These are phyloP conservation scores for Bambusicola thoracicus DNA, from an alignment of 2,113 vertebrate genomes.

Conservation along the genomic window DNA sequence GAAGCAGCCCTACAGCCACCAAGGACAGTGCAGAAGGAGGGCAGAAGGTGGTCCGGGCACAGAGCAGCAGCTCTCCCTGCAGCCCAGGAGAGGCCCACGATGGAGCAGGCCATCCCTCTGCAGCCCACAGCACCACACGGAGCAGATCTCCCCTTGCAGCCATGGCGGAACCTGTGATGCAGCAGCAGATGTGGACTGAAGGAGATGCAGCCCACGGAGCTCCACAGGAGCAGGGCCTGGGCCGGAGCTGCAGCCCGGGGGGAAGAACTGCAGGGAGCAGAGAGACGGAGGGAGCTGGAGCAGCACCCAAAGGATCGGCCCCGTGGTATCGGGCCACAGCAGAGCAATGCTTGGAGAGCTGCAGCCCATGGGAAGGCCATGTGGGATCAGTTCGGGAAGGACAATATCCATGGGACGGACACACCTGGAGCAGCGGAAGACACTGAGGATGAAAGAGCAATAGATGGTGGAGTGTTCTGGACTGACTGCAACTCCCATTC, in stretches of 20 bases:
- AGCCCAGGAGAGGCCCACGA: neutral
- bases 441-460: neutral
- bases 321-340: neutral
- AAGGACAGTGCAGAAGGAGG: neutral
- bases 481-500: neutral
- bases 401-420: neutral
- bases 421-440: neutral
- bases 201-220: neutral
- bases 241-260: neutral
- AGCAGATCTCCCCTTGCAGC: neutral
- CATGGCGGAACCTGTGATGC: too few relatives aligned
- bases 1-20: neutral
- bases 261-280: neutral
- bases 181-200: too few relatives aligned
- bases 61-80: too few relatives aligned
- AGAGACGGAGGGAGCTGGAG: neutral
- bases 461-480: neutral
- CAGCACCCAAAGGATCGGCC: neutral
- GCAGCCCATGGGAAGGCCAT: fast-evolving
- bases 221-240: neutral
- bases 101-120: neutral
- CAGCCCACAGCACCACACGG: too few relatives aligned
- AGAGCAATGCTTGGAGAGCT: neutral
- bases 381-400: neutral
- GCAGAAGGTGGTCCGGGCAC: too few relatives aligned